These are phyloP conservation scores for Temnothorax longispinosus DNA, from an alignment of 1,140 invertebrate genomes.

Conservation along the genomic window DNA sequence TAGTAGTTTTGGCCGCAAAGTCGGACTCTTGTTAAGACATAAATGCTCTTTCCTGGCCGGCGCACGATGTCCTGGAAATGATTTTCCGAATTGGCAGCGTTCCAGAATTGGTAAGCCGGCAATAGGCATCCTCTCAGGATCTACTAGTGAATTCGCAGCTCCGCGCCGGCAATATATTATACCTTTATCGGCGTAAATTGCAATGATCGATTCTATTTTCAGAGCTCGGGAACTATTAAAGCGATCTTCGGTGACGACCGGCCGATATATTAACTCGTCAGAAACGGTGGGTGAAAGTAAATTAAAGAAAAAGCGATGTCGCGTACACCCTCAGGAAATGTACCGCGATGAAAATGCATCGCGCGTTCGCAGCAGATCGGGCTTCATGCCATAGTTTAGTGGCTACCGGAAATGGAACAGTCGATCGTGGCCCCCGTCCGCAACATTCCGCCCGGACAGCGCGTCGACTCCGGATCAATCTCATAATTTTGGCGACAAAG, in stretches of 20 bases:
- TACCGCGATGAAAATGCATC: slow-evolving; percentile 4
- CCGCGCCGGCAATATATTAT: slow-evolving; percentile 42
- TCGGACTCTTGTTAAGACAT: slow-evolving; percentile 63
- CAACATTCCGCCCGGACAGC: slow-evolving; percentile 44
- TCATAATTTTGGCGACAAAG: slow-evolving; percentile 80
- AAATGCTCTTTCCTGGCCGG: slow-evolving; percentile 45
- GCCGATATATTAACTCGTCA: neutral
- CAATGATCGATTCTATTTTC: slow-evolving; percentile 50
- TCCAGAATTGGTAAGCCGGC: slow-evolving; percentile 64
- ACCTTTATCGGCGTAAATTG: slow-evolving; percentile 21
- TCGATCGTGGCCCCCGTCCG: slow-evolving; percentile 42
- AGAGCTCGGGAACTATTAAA: slow-evolving; percentile 6
- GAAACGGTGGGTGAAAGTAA: neutral
- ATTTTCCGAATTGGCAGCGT: slow-evolving; percentile 68
- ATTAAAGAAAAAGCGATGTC: neutral
- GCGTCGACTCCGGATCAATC: slow-evolving; percentile 76
- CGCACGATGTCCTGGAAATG: slow-evolving; percentile 54
- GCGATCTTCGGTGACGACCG: neutral
- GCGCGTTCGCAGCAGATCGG: slow-evolving; percentile 19
- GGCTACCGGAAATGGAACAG: slow-evolving; percentile 44
- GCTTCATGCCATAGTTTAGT: slow-evolving; percentile 5
- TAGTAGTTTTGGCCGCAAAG: slow-evolving; percentile 50
- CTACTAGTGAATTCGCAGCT: slow-evolving; percentile 45
- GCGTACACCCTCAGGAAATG: neutral
- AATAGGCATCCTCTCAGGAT: slow-evolving; percentile 50